Conservation (phyloP, 2,797 vertebrate genomes). For the Cygnus olor region DNA sequence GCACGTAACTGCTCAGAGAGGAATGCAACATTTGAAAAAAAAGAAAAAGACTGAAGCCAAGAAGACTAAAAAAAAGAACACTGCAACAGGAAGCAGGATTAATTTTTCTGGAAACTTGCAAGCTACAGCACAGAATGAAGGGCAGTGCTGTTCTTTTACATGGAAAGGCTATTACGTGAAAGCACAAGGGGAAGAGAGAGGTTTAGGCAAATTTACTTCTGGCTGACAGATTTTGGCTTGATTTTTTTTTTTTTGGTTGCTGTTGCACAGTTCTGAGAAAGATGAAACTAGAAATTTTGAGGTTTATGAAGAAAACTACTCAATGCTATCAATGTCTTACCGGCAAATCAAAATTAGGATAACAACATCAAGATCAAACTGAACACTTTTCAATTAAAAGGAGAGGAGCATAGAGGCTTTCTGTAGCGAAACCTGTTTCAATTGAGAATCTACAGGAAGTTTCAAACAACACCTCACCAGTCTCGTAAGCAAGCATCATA, state of each 20-base stretch:
- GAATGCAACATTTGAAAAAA: not conserved
- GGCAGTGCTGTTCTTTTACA: not conserved
- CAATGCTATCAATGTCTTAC: not conserved
- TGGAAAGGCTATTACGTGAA: not conserved
- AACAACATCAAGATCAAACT: not conserved
- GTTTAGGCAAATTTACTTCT: not conserved
- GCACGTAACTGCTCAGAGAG: not conserved
- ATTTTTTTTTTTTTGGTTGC: not conserved
- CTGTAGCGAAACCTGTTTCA: not conserved
- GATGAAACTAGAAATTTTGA: not conserved
- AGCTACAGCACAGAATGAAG: not conserved
- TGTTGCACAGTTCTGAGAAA: not conserved
- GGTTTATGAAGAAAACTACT: not conserved
- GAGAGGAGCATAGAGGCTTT: not conserved
- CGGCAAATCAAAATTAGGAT: not conserved
- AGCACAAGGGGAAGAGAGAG: not conserved
- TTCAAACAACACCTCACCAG: not conserved
- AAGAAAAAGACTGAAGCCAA: not conserved
- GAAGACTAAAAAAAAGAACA: not conserved
- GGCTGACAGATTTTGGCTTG: not conserved
- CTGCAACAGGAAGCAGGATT: not conserved
- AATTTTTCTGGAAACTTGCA: not conserved
- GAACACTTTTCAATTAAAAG: not conserved
- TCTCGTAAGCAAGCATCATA: not conserved
- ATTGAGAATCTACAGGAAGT: not conserved